Percentiles rank a stretch among this genome's conserved stretches.
phyloP scores from a whole-genome alignment of 37 sponge, comb jelly and placozoan species.

The Tethya wilhelma region DNA sequence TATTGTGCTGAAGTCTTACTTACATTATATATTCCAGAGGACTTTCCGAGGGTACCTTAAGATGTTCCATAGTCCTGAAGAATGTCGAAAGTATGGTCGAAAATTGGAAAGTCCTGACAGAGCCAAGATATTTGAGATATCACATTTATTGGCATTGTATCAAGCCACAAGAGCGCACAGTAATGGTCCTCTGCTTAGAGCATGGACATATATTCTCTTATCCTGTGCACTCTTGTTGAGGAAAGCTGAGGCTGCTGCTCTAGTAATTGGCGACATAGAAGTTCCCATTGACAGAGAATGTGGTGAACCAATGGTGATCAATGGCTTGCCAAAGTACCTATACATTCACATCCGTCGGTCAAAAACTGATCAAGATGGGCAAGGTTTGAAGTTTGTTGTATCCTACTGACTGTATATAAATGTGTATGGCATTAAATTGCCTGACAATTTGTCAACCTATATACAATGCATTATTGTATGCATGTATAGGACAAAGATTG shows the following conservation, averaged over 20 bases:
- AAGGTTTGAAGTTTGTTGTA: no score
- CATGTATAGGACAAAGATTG: not conserved
- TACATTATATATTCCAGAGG: not conserved
- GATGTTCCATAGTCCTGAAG: not conserved
- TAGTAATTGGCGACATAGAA: not conserved
- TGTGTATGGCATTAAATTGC: no score
- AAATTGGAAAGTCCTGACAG: not conserved
- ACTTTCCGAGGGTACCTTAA: not conserved
- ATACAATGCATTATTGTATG: no score
- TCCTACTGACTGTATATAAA: not conserved
- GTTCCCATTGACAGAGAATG: not conserved
- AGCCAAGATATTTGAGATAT: not conserved
- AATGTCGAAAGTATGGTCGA: not conserved
- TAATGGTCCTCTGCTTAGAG: not conserved
- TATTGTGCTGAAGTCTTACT: not conserved
- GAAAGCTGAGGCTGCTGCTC: not conserved
- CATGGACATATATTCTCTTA: not conserved
- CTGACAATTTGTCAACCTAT: no score
- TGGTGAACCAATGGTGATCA: not conserved
- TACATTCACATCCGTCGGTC: not conserved
- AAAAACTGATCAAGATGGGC: slow-evolving; percentile 1
- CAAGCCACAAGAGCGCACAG: not conserved
- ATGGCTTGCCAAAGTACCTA: not conserved
- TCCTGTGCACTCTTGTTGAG: not conserved
- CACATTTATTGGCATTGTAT: not conserved